These are phyloP conservation scores for Capra hircus DNA, from an alignment of 2,113 vertebrate genomes.

Conservation along the genomic window DNA sequence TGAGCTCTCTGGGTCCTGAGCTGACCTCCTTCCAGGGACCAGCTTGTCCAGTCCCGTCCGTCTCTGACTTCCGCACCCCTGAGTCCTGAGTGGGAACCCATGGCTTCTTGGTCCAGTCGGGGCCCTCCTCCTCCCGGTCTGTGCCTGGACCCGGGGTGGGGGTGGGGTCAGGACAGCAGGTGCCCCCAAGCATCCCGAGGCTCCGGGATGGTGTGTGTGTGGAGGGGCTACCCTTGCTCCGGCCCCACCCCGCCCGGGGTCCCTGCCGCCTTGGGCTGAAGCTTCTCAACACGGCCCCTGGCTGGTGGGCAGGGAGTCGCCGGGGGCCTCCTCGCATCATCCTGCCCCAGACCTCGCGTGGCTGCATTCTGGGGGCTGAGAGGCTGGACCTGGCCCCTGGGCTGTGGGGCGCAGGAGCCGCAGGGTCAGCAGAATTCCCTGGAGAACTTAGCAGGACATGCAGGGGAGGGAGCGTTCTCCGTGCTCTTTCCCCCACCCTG, in stretches of 20 bases:
- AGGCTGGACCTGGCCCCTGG: too few species aligned
- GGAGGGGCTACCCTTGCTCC: background rate
- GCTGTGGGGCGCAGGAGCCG: rapidly evolving
- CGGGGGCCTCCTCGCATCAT: rapidly evolving
- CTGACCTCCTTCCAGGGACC: too few species aligned
- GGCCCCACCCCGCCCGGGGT: rapidly evolving
- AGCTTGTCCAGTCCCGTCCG: rapidly evolving
- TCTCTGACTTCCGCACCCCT: background rate
- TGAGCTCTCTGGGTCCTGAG: background rate
- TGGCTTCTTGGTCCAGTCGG: rapidly evolving
- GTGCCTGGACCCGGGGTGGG: rapidly evolving
- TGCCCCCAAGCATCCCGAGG: too few species aligned
- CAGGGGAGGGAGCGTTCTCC: rapidly evolving
- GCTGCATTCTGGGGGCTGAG: too few species aligned
- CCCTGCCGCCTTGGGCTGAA: too few species aligned
- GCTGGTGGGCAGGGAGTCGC: background rate
- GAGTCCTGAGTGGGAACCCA: background rate
- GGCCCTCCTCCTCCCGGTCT: background rate
- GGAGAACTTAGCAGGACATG: background rate
- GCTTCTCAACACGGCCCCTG: rapidly evolving
- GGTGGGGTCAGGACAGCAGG: background rate
- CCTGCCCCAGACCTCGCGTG: rapidly evolving
- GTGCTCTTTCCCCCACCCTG: background rate
- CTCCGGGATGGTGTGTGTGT: rapidly evolving
- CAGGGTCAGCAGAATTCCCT: background rate